phyloP scores from a whole-genome alignment of 2,888 invertebrate genomes.

The Acheta domesticus region DNA sequence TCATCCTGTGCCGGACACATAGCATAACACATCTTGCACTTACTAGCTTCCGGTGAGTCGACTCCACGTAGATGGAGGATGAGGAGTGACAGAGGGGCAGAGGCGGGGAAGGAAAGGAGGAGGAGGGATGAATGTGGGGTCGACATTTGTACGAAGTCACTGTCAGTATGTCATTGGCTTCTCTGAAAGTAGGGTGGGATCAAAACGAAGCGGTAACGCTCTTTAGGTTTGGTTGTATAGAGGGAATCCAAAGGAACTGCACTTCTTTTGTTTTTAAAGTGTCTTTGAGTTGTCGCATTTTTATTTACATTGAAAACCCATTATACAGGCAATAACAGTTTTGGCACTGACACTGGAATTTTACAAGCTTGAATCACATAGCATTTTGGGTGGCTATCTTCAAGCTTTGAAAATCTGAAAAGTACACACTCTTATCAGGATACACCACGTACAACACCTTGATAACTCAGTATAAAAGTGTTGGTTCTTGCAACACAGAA shows the following conservation, averaged over 20 bases:
- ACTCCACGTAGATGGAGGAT: neutral
- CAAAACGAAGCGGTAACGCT: neutral
- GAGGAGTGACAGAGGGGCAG: neutral
- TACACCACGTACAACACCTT: too few species aligned
- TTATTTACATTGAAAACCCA: constrained; percentile 1
- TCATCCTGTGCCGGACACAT: too few species aligned
- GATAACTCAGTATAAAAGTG: too few species aligned
- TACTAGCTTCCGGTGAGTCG: neutral
- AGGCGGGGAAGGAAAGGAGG: neutral
- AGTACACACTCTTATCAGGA: too few species aligned
- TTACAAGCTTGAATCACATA: neutral
- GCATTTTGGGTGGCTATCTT: neutral
- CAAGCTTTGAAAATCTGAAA: too few species aligned
- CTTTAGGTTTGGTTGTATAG: neutral
- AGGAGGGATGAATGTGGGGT: neutral
- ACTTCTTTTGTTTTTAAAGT: neutral
- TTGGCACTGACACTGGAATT: constrained; percentile 9
- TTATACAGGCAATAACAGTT: neutral
- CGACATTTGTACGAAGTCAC: neutral
- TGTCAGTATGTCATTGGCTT: neutral
- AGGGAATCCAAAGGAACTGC: neutral
- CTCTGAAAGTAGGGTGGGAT: neutral
- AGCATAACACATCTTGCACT: neutral
- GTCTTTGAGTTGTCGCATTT: neutral
- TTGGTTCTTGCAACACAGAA: too few species aligned